A percentile compares a stretch with the other conserved stretches of the same genome.
These are phyloP conservation scores for Caligus rogercresseyi DNA, from an alignment of 1,140 invertebrate species.

Conservation along the genomic window DNA sequence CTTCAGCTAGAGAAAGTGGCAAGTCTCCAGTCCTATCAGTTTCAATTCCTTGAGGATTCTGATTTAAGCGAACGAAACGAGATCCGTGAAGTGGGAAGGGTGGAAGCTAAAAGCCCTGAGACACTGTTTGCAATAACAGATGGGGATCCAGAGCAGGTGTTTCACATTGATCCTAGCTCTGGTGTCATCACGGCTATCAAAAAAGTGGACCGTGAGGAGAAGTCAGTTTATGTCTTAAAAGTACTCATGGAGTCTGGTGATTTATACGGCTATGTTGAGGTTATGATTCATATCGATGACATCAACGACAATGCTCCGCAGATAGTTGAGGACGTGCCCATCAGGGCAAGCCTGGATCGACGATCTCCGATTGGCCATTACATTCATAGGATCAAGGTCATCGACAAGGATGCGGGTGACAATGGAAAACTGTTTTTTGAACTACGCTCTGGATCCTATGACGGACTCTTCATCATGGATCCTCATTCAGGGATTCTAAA, in stretches of 20 bases:
- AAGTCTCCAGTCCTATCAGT: background rate
- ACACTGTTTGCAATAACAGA: slow-evolving; percentile 59
- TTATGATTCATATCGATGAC: slow-evolving; percentile 67
- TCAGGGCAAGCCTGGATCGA: slow-evolving; percentile 50
- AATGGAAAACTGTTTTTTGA: slow-evolving; percentile 3
- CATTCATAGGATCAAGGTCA: slow-evolving; percentile 62
- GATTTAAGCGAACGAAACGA: slow-evolving; percentile 33
- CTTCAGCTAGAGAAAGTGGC: background rate
- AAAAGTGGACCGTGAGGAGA: slow-evolving; percentile 63
- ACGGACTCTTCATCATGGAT: background rate
- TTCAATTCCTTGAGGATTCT: background rate
- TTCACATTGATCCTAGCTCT: slow-evolving; percentile 54
- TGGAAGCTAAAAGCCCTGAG: slow-evolving; percentile 33
- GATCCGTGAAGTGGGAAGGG: slow-evolving; percentile 51
- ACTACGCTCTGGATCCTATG: background rate
- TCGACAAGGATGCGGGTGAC: slow-evolving; percentile 45
- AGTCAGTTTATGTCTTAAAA: slow-evolving; percentile 47
- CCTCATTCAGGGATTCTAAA: background rate
- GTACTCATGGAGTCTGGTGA: slow-evolving; percentile 44
- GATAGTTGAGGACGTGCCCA: slow-evolving; percentile 54
- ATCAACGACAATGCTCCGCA: slow-evolving; percentile 76
- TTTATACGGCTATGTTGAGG: slow-evolving; percentile 47
- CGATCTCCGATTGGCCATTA: slow-evolving; percentile 81
- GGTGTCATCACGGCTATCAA: slow-evolving; percentile 59
- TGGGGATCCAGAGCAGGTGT: slow-evolving; percentile 58